Conservation (phyloP, 2,797 vertebrate species). For the Micropoecilia bifurca region DNA sequence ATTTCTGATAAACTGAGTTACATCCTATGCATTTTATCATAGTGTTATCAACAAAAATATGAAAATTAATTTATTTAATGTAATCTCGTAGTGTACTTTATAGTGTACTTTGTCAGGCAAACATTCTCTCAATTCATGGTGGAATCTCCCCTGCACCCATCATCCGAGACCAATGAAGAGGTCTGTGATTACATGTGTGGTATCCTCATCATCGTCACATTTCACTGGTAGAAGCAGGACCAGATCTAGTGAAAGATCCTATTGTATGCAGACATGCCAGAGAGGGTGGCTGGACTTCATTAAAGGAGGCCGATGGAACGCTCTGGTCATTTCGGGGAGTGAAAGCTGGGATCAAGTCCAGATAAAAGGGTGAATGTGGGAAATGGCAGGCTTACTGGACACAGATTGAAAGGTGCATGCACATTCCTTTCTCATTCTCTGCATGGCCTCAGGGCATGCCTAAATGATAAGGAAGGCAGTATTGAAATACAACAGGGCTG, state of each 20-base stretch:
- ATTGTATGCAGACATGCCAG: conserved; percentile 26
- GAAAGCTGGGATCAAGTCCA: conserved; percentile 42
- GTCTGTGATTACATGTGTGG: conserved; percentile 66
- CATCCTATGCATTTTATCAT: neutral
- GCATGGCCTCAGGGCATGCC: conserved; percentile 52
- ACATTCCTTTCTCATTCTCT: conserved; percentile 50
- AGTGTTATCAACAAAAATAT: neutral
- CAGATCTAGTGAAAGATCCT: conserved; percentile 40
- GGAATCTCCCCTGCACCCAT: conserved; percentile 41
- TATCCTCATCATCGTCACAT: conserved; percentile 51
- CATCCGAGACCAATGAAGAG: conserved; percentile 55
- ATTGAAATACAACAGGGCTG: conserved; percentile 70
- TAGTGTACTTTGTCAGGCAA: neutral
- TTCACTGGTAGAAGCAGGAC: conserved; percentile 38
- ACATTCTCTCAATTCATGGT: conserved; percentile 58
- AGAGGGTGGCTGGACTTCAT: conserved; percentile 66
- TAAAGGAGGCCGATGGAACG: conserved; percentile 39
- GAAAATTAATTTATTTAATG: neutral
- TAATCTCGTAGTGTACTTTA: neutral
- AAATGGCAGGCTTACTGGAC: conserved; percentile 41
- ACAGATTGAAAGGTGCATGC: conserved; percentile 50
- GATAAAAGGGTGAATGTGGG: conserved; percentile 36
- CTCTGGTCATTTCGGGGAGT: conserved; percentile 27
- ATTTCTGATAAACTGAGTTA: neutral
- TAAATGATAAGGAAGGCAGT: conserved; percentile 70